These are phyloP conservation scores for Anorthoa munda DNA, from an alignment of 2,888 invertebrate genomes.

Conservation along the genomic window DNA sequence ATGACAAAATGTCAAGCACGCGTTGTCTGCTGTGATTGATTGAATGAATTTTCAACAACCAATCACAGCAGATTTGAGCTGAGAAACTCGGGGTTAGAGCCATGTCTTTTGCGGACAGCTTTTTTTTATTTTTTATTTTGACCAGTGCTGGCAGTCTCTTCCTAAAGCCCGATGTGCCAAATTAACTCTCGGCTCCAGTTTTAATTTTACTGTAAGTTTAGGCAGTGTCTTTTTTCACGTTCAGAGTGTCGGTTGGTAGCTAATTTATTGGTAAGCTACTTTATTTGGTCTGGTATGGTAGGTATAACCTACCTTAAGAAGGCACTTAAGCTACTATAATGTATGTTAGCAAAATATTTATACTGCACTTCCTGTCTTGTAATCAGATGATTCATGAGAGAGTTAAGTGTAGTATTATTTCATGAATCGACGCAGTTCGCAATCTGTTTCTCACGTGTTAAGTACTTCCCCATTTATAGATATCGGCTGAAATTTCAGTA, in stretches of 20 bases:
- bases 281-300: no score
- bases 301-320: background rate
- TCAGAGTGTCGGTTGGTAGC: background rate
- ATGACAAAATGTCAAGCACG: no score
- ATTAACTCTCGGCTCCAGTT: background rate
- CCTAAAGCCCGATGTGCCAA: background rate
- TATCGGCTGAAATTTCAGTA: background rate
- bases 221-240: background rate
- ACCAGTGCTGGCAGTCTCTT: background rate
- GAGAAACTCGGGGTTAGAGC: no score
- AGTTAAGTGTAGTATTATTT: background rate
- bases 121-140: no score
- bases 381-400: constrained; percentile 18
- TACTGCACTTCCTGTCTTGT: constrained; percentile 27
- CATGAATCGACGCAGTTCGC: constrained; percentile 10
- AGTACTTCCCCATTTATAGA: background rate
- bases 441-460: background rate
- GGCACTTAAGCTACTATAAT: background rate
- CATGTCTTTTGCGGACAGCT: background rate
- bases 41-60: no score
- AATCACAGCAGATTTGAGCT: no score
- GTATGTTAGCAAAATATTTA: constrained; percentile 36
- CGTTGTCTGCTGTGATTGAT: no score
- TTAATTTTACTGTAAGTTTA: background rate
- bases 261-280: background rate